Base-by-base conservation (phyloP, 1,140 invertebrate genomes). In the Drosophila ambigua region DNA sequence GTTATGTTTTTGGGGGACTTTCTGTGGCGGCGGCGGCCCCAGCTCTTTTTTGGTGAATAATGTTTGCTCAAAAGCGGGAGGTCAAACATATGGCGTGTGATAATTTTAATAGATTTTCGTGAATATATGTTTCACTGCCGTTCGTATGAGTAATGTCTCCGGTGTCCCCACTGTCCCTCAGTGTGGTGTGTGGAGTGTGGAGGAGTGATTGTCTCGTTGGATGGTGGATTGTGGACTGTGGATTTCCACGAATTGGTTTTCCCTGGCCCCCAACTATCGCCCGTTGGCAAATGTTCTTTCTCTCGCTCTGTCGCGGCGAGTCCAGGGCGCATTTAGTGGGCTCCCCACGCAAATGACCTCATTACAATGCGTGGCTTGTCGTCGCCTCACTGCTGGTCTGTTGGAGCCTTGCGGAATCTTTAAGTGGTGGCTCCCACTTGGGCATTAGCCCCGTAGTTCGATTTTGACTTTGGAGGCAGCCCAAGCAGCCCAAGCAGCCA, bases 261-360 rank as follows among this genome's bases (percentile, higher is more conserved):
- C 64, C 71, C 57, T 39, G 35, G 35, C 31, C 9, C 8, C 28
- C 28, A 28, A 28, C 28, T 28, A 28, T 28, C 28, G 28, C 28
- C 50, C 52, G 35, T 76, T 61, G 41, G 51, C 53, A 74, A 72
- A 26, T 9, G 54, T 31, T 72, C 66, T 53, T 23, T 7, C 16
- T 23, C 39, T 39, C 35, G 39, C 23, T 52, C 26, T 46, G 8
- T 35, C 26, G 64, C 23, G 31, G 46, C 26, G 43, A 35, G 48
- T 35, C 44, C 50, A 75, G 64, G 72, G 72, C 83, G 75, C 82
- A 82, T 85, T 85, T 85, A 82, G 82, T 87, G 82, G 71, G 82
- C 82, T 88, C 85, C 51, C 85, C 83, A 88, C 83, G 83, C 83
- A 88, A 88, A 88, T 88, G 83, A 88, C 83, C 83, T 88, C 83